Conservation (phyloP, 2,113 vertebrate genomes). For the Montifringilla adamsi region DNA sequence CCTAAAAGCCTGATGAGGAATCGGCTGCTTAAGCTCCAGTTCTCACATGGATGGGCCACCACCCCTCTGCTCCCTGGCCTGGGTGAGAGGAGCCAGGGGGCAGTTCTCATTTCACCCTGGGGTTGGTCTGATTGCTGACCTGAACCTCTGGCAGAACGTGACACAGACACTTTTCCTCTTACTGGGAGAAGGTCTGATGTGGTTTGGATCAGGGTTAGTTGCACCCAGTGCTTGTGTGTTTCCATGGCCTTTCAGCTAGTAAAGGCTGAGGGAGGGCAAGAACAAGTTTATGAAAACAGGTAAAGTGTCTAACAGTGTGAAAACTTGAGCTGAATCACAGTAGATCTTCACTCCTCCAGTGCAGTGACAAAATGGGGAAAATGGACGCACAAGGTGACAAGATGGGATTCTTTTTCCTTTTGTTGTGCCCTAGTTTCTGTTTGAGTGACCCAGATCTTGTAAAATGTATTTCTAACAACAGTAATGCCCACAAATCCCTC, state of each 20-base stretch:
- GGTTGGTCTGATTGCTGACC: background rate
- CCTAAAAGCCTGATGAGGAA: background rate
- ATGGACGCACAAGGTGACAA: background rate
- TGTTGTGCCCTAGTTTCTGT: background rate
- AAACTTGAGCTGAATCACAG: background rate
- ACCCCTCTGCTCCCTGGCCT: background rate
- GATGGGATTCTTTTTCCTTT: background rate
- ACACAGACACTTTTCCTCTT: background rate
- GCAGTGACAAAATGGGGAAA: background rate
- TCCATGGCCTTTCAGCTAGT: background rate
- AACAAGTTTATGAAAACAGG: background rate
- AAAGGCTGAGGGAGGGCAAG: background rate
- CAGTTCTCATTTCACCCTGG: background rate
- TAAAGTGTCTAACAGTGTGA: background rate
- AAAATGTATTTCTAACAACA: background rate
- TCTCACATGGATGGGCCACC: background rate
- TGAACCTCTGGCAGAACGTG: background rate
- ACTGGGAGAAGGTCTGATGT: background rate
- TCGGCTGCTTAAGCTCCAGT: background rate
- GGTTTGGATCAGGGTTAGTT: background rate
- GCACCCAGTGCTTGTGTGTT: background rate
- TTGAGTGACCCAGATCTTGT: background rate
- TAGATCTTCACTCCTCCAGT: background rate
- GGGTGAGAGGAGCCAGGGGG: background rate
- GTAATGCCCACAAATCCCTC: background rate